Conservation (phyloP, 2,888 invertebrate species). For the Nipponacmea schrenckii region DNA sequence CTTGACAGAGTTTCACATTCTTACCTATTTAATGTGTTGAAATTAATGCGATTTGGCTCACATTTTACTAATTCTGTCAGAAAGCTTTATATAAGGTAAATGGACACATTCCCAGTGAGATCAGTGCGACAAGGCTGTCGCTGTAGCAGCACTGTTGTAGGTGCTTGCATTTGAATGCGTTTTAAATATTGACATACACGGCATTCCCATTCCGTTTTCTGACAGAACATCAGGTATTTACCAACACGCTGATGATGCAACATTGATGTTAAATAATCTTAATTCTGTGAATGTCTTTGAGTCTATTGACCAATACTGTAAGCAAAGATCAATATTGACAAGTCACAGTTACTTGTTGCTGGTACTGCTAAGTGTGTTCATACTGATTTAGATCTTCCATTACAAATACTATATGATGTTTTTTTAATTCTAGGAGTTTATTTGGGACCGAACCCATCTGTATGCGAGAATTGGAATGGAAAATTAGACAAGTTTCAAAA, state of each 20-base stretch:
- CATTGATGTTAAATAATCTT: neutral
- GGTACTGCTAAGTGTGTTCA: neutral
- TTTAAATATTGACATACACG: neutral
- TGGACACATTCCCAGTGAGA: conserved; percentile 27
- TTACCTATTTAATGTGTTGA: conserved; percentile 34
- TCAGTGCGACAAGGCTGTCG: neutral
- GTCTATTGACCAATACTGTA: neutral
- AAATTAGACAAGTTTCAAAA: neutral
- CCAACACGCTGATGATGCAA: too few relatives aligned
- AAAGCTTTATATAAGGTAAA: conserved; percentile 37
- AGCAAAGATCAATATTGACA: neutral
- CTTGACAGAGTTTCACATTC: conserved; percentile 39
- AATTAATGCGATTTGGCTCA: conserved; percentile 35
- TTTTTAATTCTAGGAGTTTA: neutral
- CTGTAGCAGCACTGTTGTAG: neutral
- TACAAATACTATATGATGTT: neutral
- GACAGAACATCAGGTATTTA: neutral
- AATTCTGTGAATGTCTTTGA: neutral
- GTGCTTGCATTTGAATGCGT: neutral
- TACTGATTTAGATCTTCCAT: neutral
- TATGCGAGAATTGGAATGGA: neutral
- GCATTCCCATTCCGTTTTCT: neutral
- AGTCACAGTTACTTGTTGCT: neutral
- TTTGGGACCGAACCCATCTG: neutral
- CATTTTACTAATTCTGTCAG: conserved; percentile 35